These are phyloP conservation scores for Zoanthus solanderi DNA, from an alignment of 92 coral and sea anemone species.

Conservation along the genomic window DNA sequence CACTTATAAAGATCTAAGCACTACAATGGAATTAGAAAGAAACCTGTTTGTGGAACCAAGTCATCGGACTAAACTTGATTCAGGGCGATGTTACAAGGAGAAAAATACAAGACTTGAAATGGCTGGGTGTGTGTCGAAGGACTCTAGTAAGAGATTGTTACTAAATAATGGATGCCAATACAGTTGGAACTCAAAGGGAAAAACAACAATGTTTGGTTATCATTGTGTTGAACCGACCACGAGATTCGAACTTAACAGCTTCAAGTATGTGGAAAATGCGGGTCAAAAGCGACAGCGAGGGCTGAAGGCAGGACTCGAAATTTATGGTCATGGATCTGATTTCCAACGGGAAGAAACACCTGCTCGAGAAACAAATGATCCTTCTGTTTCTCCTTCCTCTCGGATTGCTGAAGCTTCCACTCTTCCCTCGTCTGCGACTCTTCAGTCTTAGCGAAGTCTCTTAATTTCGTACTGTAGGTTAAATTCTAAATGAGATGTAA, in stretches of 20 bases:
- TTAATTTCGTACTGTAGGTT: too few relatives aligned
- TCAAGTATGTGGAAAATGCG: conserved; percentile 26
- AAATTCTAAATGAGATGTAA: too few relatives aligned
- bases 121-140: conserved; percentile 2
- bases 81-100: conserved; percentile 25
- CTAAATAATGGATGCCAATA: conserved; percentile 34
- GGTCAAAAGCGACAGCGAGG: conserved; percentile 34
- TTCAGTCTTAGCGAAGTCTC: too few relatives aligned
- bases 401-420: too few relatives aligned
- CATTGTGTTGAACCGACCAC: conserved; percentile 23
- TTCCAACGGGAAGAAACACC: not conserved
- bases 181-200: conserved; percentile 22
- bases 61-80: conserved; percentile 27
- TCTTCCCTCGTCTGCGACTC: too few relatives aligned
- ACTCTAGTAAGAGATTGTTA: conserved; percentile 2
- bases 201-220: conserved; percentile 35
- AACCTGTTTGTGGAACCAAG: conserved; percentile 33
- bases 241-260: conserved; percentile 37
- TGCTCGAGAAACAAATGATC: not conserved
- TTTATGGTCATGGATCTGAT: not conserved
- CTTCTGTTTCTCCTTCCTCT: not conserved
- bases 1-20: conserved; percentile 6
- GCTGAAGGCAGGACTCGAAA: conserved; percentile 12
- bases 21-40: not conserved
- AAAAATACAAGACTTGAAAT: conserved; percentile 20